These are phyloP conservation scores for Psammodynastes pulverulentus DNA, from an alignment of 2,113 vertebrate species.

Conservation along the genomic window DNA sequence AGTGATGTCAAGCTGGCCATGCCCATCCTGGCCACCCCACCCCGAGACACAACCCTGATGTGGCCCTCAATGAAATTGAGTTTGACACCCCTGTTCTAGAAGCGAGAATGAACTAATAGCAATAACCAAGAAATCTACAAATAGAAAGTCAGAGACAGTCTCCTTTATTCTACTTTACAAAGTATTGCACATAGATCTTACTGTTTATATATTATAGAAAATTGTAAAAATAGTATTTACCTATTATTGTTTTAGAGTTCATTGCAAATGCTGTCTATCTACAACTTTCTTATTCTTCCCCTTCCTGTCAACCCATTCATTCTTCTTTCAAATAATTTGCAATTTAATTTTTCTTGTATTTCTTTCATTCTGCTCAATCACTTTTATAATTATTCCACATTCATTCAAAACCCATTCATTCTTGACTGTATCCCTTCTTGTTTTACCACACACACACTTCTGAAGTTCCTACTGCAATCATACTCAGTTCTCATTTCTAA, in stretches of 20 bases:
- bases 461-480: neutral
- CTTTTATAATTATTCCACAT: neutral
- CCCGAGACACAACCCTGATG: no score
- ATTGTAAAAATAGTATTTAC: neutral
- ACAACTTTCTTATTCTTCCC: neutral
- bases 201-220: neutral
- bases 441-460: neutral
- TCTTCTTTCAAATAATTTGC: neutral
- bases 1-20: no score
- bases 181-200: neutral
- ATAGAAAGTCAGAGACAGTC: neutral
- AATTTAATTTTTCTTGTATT: neutral
- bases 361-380: neutral
- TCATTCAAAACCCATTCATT: neutral
- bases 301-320: neutral
- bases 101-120: neutral
- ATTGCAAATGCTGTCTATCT: neutral
- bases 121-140: neutral
- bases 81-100: neutral
- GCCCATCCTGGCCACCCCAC: no score
- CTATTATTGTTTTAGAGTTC: neutral
- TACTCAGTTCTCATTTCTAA: neutral
- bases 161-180: neutral
- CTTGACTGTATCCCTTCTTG: neutral
- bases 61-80: no score